A percentile compares a stretch with the other conserved stretches of the same genome.
Evolutionary conservation across 2,797 vertebrate genomes (phyloP).

Genomic region (Xenentodon cancila): DNA sequence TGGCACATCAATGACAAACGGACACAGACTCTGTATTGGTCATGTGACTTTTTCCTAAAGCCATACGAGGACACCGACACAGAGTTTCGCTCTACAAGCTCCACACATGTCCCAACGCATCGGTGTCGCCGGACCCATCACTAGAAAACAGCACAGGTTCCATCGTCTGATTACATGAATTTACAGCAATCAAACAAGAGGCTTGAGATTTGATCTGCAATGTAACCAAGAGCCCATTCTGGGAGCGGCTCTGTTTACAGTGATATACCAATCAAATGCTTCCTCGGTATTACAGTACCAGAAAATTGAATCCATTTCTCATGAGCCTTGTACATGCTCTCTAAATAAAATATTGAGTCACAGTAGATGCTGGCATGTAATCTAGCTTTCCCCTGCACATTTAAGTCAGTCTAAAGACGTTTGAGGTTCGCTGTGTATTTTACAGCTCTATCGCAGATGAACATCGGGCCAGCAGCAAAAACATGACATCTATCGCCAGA

Average conservation of each 20-base stretch:
- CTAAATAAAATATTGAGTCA: slow-evolving; percentile 47
- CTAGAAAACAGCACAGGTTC: slow-evolving; percentile 4
- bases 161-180: slow-evolving; percentile 9
- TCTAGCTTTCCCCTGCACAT: slow-evolving; percentile 26
- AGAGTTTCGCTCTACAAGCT: too few species aligned
- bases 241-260: slow-evolving; percentile 28
- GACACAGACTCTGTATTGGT: too few species aligned
- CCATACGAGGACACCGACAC: too few species aligned
- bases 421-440: slow-evolving; percentile 15
- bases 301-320: slow-evolving; percentile 42
- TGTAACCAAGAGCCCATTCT: slow-evolving; percentile 27
- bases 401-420: slow-evolving; percentile 19
- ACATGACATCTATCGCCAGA: slow-evolving; percentile 5
- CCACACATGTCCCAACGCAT: too few species aligned
- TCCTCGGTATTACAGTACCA: slow-evolving; percentile 33
- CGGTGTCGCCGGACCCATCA: too few species aligned
- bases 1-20: too few species aligned
- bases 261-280: slow-evolving; percentile 39
- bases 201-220: slow-evolving; percentile 36
- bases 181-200: slow-evolving; percentile 22
- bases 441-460: slow-evolving; percentile 11
- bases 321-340: slow-evolving; percentile 26
- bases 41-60: too few species aligned
- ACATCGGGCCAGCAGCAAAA: slow-evolving; percentile 1
- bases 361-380: slow-evolving; percentile 26